These are phyloP conservation scores for Zaprionus ornatus DNA, from an alignment of 1,140 invertebrate genomes.

Conservation along the genomic window DNA sequence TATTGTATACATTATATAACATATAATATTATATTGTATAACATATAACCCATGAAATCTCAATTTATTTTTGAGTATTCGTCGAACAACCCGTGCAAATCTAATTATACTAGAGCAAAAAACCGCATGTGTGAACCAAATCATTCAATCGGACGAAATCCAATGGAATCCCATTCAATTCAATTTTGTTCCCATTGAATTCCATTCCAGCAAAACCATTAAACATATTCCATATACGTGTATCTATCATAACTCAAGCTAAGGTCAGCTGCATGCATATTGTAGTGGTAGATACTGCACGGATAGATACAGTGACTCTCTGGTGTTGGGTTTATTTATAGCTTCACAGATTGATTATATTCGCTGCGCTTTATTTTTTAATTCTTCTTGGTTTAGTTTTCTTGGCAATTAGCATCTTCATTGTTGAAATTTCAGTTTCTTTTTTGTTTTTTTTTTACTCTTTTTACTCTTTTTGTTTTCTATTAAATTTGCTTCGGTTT, in stretches of 20 bases:
- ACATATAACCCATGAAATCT: neutral
- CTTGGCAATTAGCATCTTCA: slow-evolving; percentile 74
- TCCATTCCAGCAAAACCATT: slow-evolving; percentile 8
- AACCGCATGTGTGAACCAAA: slow-evolving; percentile 27
- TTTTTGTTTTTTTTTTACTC: slow-evolving; percentile 12
- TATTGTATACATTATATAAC: no score
- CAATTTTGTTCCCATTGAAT: slow-evolving; percentile 27
- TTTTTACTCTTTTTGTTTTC: slow-evolving; percentile 9
- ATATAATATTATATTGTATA: no score
- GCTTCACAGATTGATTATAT: slow-evolving; percentile 72
- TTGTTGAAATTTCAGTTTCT: slow-evolving; percentile 51
- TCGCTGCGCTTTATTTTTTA: slow-evolving; percentile 37
- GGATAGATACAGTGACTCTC: slow-evolving; percentile 34
- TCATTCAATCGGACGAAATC: slow-evolving; percentile 12
- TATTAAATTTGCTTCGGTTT: slow-evolving; percentile 10
- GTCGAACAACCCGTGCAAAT: neutral
- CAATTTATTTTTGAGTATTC: neutral
- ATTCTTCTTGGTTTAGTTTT: slow-evolving; percentile 62
- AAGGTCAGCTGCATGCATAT: slow-evolving; percentile 51
- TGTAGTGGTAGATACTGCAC: slow-evolving; percentile 4
- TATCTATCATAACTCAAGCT: slow-evolving; percentile 57
- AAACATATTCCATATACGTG: neutral
- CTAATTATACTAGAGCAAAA: neutral
- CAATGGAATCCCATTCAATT: slow-evolving; percentile 21
- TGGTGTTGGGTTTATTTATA: slow-evolving; percentile 51